A percentile compares a stretch with the other conserved stretches of the same genome.
Conservation (phyloP, 92 coral and sea anemone species). For the Isaurus tuberculatus region DNA sequence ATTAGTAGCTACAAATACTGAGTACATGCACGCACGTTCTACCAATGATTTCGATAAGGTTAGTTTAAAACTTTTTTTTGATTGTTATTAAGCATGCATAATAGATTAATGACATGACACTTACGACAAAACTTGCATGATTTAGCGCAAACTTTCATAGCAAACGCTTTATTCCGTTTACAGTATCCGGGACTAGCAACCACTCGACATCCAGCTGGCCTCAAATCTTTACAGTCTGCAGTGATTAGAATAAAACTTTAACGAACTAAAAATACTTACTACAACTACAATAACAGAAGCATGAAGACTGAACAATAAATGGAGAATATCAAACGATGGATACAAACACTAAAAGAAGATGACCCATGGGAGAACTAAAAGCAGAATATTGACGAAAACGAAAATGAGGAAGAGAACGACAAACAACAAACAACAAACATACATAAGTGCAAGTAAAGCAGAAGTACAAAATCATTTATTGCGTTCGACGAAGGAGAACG, state of each 20-base stretch:
- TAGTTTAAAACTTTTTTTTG: background rate
- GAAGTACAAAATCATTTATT: no score
- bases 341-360: background rate
- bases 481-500: no score
- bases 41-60: background rate
- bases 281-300: background rate
- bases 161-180: conserved; percentile 32
- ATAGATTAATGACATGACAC: background rate
- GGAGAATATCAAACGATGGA: background rate
- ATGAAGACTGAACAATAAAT: background rate
- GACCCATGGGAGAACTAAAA: no score
- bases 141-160: conserved; percentile 39
- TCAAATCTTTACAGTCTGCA: conserved; percentile 45
- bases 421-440: background rate
- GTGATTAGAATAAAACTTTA: background rate
- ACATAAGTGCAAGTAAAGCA: no score
- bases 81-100: background rate
- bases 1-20: no score
- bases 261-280: background rate
- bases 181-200: conserved; percentile 32
- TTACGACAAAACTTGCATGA: conserved; percentile 41
- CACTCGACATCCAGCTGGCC: conserved; percentile 41
- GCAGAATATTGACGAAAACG: background rate
- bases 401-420: no score
- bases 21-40: background rate